Conservation (phyloP, 1,140 invertebrate species). For the Coenobita brevimanus region DNA sequence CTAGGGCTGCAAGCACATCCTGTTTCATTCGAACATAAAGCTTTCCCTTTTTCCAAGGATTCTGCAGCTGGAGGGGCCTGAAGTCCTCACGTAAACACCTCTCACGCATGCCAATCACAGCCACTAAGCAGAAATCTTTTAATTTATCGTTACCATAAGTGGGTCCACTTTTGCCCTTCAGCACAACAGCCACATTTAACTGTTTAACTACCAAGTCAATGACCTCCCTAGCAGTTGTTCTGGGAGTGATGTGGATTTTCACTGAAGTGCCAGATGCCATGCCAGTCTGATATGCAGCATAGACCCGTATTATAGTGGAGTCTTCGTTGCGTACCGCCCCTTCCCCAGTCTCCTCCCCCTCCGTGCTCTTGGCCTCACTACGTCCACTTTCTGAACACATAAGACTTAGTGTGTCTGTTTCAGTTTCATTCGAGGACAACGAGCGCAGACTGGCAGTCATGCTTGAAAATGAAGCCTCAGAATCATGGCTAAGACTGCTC, state of each 20-base stretch:
- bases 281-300: slow-evolving; percentile 95
- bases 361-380: slow-evolving; percentile 71
- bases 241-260: slow-evolving; percentile 91
- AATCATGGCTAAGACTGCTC: slow-evolving; percentile 67
- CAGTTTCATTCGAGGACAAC: slow-evolving; percentile 67
- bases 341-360: slow-evolving; percentile 74
- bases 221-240: slow-evolving; percentile 93
- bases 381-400: slow-evolving; percentile 59
- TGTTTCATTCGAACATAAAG: slow-evolving; percentile 93
- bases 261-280: slow-evolving; percentile 92
- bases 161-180: slow-evolving; percentile 89
- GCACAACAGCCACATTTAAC: slow-evolving; percentile 91
- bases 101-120: slow-evolving; percentile 93
- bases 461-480: slow-evolving; percentile 67
- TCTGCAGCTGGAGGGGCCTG: slow-evolving; percentile 91
- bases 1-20: slow-evolving; percentile 88
- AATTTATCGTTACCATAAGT: slow-evolving; percentile 81
- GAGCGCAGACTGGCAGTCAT: slow-evolving; percentile 67
- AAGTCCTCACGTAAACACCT: slow-evolving; percentile 94
- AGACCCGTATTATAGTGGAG: slow-evolving; percentile 81
- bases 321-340: slow-evolving; percentile 70
- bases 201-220: slow-evolving; percentile 95
- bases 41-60: slow-evolving; percentile 94
- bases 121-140: slow-evolving; percentile 92
- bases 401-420: slow-evolving; percentile 66